Percentiles rank a stretch among this genome's conserved stretches.
These are phyloP conservation scores for Cottoperca gobio DNA, from an alignment of 2,797 vertebrate genomes.

Conservation along the genomic window DNA sequence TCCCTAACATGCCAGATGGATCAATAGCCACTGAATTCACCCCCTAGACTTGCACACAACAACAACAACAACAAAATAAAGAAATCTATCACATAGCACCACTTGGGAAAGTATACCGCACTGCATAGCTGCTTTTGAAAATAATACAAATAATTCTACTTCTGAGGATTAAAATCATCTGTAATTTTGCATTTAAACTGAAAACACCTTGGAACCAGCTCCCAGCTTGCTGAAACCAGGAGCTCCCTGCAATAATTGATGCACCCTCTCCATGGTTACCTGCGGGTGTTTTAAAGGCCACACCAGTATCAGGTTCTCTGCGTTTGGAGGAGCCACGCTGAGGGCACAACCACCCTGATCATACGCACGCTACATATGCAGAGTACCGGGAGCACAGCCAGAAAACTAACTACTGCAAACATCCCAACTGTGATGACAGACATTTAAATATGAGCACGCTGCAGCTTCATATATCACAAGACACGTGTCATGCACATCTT, in stretches of 20 bases:
- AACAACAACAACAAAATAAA: background rate
- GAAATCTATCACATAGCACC: background rate
- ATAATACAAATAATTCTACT: too few species aligned
- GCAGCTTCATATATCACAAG: background rate
- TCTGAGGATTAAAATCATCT: background rate
- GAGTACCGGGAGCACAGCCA: slow-evolving; percentile 24
- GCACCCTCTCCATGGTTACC: slow-evolving; percentile 86
- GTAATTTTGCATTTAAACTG: slow-evolving; percentile 4
- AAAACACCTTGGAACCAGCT: slow-evolving; percentile 37
- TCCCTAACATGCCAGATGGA: slow-evolving; percentile 62
- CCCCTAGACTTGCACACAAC: slow-evolving; percentile 28
- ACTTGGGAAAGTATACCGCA: background rate
- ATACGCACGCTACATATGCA: slow-evolving; percentile 52
- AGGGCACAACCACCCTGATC: slow-evolving; percentile 55
- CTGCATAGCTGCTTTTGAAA: background rate
- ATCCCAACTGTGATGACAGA: background rate
- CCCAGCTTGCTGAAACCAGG: slow-evolving; percentile 56
- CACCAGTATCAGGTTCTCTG: slow-evolving; percentile 81
- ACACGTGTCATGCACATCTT: background rate
- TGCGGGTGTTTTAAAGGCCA: slow-evolving; percentile 83
- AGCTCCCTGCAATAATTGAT: slow-evolving; percentile 83
- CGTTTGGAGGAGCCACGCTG: slow-evolving; percentile 54
- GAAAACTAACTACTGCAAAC: slow-evolving; percentile 8
- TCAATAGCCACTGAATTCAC: slow-evolving; percentile 47
- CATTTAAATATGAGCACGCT: background rate